Percentiles rank a stretch among this genome's conserved stretches.
phyloP scores from a whole-genome alignment of 2,888 invertebrate genomes.

The Alentia gelatinosa region DNA sequence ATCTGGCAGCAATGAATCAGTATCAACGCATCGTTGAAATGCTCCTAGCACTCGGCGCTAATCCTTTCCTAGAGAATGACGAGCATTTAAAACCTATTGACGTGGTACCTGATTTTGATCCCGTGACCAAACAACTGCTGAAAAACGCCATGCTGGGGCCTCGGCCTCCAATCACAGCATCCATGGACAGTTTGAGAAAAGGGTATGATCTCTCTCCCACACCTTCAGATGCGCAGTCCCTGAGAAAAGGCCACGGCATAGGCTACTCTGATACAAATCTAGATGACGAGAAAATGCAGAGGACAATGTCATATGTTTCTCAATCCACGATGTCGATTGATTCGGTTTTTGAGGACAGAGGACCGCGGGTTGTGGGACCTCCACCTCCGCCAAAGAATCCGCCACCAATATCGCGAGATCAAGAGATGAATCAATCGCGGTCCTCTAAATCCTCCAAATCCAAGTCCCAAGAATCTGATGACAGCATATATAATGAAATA shows the following conservation, averaged over 20 bases:
- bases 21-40: constrained; percentile 67
- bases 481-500: constrained; percentile 32
- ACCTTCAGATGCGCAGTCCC: not conserved
- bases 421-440: not conserved
- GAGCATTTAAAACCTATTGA: constrained; percentile 66
- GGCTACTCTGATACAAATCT: not conserved
- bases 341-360: constrained; percentile 53
- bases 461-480: not conserved
- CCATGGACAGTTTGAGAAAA: constrained; percentile 58
- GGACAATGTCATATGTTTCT: not conserved
- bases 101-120: constrained; percentile 64
- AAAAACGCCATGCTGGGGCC: constrained; percentile 65
- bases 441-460: constrained; percentile 3
- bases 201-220: constrained; percentile 55
- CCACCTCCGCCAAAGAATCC: not conserved
- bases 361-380: not conserved
- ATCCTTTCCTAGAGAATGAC: constrained; percentile 67
- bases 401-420: not conserved
- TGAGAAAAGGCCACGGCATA: constrained; percentile 11
- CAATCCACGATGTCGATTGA: constrained; percentile 49
- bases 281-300: not conserved
- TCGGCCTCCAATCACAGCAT: constrained; percentile 56
- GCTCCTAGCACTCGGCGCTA: constrained; percentile 66
- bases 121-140: constrained; percentile 67
- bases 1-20: constrained; percentile 67